Conservation (phyloP, 2,113 vertebrate species). For the Hystrix cristata region DNA sequence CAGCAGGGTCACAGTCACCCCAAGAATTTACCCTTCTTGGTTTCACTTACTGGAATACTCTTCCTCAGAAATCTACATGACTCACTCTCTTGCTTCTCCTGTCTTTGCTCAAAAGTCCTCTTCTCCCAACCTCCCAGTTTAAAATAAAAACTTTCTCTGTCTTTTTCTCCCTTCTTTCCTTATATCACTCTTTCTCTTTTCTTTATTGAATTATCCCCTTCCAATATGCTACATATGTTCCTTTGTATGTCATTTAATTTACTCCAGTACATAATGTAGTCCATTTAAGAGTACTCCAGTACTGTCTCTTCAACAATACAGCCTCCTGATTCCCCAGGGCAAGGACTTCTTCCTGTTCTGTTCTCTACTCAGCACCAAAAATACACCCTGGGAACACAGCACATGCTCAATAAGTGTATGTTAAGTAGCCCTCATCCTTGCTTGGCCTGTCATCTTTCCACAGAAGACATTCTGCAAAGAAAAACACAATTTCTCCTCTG, state of each 20-base stretch:
- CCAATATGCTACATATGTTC: background rate
- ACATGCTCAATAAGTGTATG: background rate
- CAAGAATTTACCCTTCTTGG: background rate
- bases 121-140: background rate
- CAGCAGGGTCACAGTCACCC: background rate
- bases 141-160: background rate
- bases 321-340: background rate
- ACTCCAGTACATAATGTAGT: too few relatives aligned
- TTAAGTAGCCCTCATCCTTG: background rate
- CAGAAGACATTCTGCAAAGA: conserved; percentile 24
- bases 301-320: background rate
- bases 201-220: background rate
- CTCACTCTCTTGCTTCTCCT: background rate
- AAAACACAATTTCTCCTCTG: background rate
- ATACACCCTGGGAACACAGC: background rate
- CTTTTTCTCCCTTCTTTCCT: background rate
- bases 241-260: background rate
- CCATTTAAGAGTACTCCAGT: background rate
- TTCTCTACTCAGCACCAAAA: background rate
- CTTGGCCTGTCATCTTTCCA: background rate
- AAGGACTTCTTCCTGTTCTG: background rate
- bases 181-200: background rate
- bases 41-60: background rate
- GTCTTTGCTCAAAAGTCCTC: background rate
- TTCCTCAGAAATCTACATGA: background rate